A percentile compares a stretch with the other conserved stretches of the same genome.
These are phyloP conservation scores for Strix aluco DNA, from an alignment of 2,113 vertebrate genomes.

Conservation along the genomic window DNA sequence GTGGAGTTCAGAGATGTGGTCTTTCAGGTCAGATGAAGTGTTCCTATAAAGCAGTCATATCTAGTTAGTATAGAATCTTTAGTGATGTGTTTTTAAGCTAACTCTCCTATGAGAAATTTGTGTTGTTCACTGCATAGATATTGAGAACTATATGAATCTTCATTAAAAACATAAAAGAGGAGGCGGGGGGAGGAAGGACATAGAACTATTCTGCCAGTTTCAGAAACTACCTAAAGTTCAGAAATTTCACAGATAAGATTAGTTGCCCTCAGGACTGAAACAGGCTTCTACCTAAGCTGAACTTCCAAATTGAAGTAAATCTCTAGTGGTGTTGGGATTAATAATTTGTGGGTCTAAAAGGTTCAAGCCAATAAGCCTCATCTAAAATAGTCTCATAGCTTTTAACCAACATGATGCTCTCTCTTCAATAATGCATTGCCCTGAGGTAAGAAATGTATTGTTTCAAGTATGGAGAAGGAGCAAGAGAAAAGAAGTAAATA, in stretches of 20 bases:
- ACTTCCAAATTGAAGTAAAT: not conserved
- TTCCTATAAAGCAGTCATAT: not conserved
- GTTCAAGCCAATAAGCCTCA: not conserved
- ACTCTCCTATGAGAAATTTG: not conserved
- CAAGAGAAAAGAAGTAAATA: not conserved
- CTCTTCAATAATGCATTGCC: not conserved
- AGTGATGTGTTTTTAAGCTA: not conserved
- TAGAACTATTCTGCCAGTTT: not conserved
- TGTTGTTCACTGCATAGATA: not conserved
- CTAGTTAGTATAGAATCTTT: not conserved
- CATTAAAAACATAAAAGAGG: not conserved
- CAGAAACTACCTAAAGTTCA: not conserved
- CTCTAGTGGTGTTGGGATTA: not conserved
- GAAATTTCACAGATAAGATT: not conserved
- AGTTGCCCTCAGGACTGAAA: not conserved
- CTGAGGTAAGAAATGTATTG: not conserved
- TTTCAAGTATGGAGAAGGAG: not conserved
- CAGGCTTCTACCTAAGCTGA: not conserved
- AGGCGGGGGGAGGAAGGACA: not conserved
- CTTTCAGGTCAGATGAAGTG: not conserved
- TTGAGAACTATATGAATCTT: not conserved
- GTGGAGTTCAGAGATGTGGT: not conserved
- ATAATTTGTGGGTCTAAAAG: not conserved
- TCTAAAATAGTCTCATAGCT: not conserved
- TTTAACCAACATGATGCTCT: not conserved